These are phyloP conservation scores for Harpegnathos saltator DNA, from an alignment of 1,140 invertebrate genomes.

Conservation along the genomic window DNA sequence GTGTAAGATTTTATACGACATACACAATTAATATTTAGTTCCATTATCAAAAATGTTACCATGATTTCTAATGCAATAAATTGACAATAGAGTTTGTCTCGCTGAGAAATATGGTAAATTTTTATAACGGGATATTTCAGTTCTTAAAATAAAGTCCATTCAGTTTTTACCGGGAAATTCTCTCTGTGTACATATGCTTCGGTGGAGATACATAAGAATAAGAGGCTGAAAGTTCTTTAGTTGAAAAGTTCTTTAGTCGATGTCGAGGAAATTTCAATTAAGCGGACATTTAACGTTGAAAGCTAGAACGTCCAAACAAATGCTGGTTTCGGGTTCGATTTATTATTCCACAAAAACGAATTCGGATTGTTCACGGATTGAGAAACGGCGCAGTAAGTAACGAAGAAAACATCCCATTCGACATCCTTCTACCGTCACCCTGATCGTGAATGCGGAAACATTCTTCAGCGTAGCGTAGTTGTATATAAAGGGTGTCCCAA, in stretches of 20 bases:
- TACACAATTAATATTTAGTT: too few relatives aligned
- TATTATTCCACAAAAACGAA: background rate
- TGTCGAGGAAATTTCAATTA: background rate
- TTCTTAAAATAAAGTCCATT: background rate
- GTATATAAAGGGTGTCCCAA: too few relatives aligned
- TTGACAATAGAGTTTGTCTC: too few relatives aligned
- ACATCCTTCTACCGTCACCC: slow-evolving; percentile 37
- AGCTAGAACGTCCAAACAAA: background rate
- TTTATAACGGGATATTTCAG: too few relatives aligned
- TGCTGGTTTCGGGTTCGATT: background rate
- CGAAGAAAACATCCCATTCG: background rate
- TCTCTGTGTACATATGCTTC: too few relatives aligned
- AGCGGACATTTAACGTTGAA: slow-evolving; percentile 25
- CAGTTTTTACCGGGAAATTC: too few relatives aligned
- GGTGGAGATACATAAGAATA: too few relatives aligned
- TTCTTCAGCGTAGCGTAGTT: background rate
- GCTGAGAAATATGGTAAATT: background rate
- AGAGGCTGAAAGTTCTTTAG: too few relatives aligned
- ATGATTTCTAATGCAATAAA: too few relatives aligned
- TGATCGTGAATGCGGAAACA: slow-evolving; percentile 11
- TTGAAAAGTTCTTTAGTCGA: background rate
- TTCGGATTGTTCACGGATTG: background rate
- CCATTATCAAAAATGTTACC: too few relatives aligned
- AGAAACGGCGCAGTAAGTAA: background rate
- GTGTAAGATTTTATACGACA: too few relatives aligned